A percentile compares a stretch with the other conserved stretches of the same genome.
phyloP scores from a whole-genome alignment of 1,140 invertebrate genomes.

The Ganaspis sp. region DNA sequence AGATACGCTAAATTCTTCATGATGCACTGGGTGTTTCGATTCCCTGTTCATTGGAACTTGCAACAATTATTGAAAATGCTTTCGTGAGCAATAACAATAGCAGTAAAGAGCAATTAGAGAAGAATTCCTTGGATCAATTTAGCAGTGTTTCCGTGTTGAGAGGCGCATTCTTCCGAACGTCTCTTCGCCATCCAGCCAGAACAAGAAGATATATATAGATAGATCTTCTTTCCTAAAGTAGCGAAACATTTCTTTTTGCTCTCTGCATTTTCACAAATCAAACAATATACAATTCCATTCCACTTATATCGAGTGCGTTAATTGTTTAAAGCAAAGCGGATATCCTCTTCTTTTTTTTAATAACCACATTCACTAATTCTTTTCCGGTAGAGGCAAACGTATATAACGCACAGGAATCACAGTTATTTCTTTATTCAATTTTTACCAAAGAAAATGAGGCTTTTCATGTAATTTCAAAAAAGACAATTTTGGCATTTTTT shows the following conservation, averaged over 20 bases:
- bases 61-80: constrained; percentile 3
- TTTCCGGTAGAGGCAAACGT: too few species aligned
- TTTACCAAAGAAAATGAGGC: too few species aligned
- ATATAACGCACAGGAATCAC: too few species aligned
- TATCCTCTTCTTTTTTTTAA: background rate
- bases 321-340: background rate
- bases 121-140: constrained; percentile 5
- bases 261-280: background rate
- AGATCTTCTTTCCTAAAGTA: background rate
- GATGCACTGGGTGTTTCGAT: background rate
- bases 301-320: background rate
- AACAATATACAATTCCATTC: background rate
- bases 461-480: too few species aligned
- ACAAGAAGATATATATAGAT: background rate
- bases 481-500: too few species aligned
- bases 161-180: background rate
- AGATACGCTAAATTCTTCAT: constrained; percentile 36
- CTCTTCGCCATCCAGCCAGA: background rate
- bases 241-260: background rate
- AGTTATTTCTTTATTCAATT: too few species aligned
- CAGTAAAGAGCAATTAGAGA: constrained; percentile 13
- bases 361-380: too few species aligned
- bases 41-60: background rate
- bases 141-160: constrained; percentile 3
- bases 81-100: constrained; percentile 1